A percentile compares a stretch with the other conserved stretches of the same genome.
Conservation (phyloP, 2,797 vertebrate species). For the Enteromius afrohamiltoni region DNA sequence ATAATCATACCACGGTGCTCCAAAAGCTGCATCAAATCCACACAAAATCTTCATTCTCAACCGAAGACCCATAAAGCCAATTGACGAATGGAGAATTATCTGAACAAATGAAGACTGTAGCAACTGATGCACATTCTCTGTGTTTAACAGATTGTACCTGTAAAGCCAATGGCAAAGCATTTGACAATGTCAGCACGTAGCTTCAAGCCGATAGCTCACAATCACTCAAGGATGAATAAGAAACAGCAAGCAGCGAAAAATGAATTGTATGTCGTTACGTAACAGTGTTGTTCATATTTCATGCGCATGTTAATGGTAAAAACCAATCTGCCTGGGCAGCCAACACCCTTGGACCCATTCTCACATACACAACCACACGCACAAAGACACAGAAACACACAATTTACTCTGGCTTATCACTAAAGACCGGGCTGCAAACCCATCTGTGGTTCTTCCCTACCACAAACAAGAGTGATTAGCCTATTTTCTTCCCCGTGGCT, state of each 20-base stretch:
- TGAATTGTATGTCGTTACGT: conserved; percentile 28
- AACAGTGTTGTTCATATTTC: conserved; percentile 42
- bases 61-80: neutral
- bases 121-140: conserved; percentile 36
- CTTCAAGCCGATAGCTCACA: conserved; percentile 38
- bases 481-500: conserved; percentile 21
- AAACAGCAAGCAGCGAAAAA: conserved; percentile 46
- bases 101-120: conserved; percentile 3
- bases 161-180: conserved; percentile 43
- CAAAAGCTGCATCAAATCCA: neutral
- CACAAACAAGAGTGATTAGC: conserved; percentile 31
- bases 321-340: conserved; percentile 33
- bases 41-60: neutral
- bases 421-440: conserved; percentile 22
- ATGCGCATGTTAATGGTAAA: conserved; percentile 47
- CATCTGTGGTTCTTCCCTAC: conserved; percentile 2
- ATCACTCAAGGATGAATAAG: conserved; percentile 46
- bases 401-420: conserved; percentile 30
- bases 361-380: conserved; percentile 4
- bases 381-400: neutral
- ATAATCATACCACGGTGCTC: neutral
- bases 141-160: conserved; percentile 45
- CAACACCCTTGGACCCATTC: conserved; percentile 3
- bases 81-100: conserved; percentile 11
- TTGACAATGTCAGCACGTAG: conserved; percentile 38